Percentiles rank a stretch among this genome's conserved stretches.
phyloP scores from a whole-genome alignment of 2,113 vertebrate species.

The Calyptomena viridis region DNA sequence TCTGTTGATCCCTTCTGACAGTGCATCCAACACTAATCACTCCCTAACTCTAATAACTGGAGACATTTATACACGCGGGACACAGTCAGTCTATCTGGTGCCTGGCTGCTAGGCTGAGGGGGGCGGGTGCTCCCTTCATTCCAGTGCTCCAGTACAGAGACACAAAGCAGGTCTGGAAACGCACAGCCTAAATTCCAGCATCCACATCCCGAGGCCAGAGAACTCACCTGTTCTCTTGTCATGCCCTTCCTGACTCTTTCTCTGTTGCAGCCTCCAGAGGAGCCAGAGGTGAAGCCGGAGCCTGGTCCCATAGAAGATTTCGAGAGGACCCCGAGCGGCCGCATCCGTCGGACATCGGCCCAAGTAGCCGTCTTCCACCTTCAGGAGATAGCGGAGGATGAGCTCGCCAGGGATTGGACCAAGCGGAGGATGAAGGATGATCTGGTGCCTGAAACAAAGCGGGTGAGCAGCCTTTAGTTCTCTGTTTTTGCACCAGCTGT shows the following conservation, averaged over 20 bases:
- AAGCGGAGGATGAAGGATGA: slow-evolving; percentile 95
- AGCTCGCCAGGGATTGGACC: slow-evolving; percentile 92
- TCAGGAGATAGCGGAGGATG: slow-evolving; percentile 95
- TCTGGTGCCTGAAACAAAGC: slow-evolving; percentile 92
- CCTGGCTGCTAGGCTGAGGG: neutral
- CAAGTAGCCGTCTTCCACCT: slow-evolving; percentile 96
- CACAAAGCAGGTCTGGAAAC: neutral
- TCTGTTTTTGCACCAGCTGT: neutral
- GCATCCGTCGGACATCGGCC: slow-evolving; percentile 90
- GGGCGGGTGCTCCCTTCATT: neutral
- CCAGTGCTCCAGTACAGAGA: neutral
- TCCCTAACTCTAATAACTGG: neutral
- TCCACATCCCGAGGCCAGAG: accelerated
- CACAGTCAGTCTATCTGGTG: accelerated
- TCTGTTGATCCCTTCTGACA: slow-evolving; percentile 12
- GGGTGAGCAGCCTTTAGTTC: slow-evolving; percentile 74
- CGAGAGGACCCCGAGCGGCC: slow-evolving; percentile 91
- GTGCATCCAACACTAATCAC: neutral
- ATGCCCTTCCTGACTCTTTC: neutral
- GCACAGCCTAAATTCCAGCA: neutral
- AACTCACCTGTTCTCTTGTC: accelerated
- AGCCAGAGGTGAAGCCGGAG: slow-evolving; percentile 66
- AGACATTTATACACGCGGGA: neutral
- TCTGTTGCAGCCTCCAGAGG: slow-evolving; percentile 36
- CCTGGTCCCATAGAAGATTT: slow-evolving; percentile 79